Percentiles rank a stretch among this genome's conserved stretches.
These are phyloP conservation scores for Rapana venosa DNA, from an alignment of 2,888 invertebrate species.

Conservation along the genomic window DNA sequence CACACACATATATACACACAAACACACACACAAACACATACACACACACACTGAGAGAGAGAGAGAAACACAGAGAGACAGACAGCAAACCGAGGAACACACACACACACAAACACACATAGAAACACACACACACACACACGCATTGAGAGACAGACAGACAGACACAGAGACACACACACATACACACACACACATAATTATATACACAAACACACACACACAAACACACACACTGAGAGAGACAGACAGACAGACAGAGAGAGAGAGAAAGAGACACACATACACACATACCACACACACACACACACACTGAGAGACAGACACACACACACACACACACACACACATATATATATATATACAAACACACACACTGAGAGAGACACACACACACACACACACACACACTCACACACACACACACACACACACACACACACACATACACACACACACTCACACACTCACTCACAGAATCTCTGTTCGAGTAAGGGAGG, in stretches of 20 bases:
- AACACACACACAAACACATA: too few species aligned
- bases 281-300: conserved; percentile 15
- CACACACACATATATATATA: conserved; percentile 16
- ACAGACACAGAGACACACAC: too few species aligned
- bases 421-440: not conserved
- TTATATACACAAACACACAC: not conserved
- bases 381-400: conserved; percentile 20
- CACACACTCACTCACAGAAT: not conserved
- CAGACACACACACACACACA: conserved; percentile 20
- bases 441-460: not conserved
- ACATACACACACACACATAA: not conserved
- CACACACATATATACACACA: too few species aligned
- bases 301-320: not conserved
- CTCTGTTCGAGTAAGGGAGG: too few species aligned
- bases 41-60: too few species aligned
- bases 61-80: too few species aligned
- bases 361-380: conserved; percentile 10
- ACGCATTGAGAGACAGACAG: too few species aligned
- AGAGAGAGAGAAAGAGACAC: too few species aligned
- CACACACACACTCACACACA: conserved; percentile 11
- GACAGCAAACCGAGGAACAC: too few species aligned
- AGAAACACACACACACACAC: too few species aligned
- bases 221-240: conserved; percentile 21
- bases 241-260: too few species aligned
- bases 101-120: too few species aligned